Evolutionary conservation across 2,888 invertebrate genomes (phyloP).

Genomic region (Latrodectus hesperus): DNA sequence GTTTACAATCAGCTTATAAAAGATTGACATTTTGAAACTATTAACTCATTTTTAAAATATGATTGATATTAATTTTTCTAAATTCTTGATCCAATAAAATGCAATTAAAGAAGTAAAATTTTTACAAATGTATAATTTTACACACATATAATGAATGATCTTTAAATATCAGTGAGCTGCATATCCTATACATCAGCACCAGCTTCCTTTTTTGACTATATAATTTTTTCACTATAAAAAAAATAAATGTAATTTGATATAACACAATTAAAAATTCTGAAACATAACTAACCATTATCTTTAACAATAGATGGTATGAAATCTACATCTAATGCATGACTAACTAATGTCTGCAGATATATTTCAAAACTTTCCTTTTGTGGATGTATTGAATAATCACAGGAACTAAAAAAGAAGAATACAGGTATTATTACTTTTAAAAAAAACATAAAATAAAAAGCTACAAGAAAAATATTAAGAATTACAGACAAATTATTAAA

Average conservation of each 20-base stretch:
- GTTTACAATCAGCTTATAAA: no score
- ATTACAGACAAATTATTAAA: no score
- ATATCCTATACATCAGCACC: no score
- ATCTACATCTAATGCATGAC: slow-evolving; percentile 90
- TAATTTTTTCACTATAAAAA: background rate
- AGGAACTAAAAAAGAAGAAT: slow-evolving; percentile 47
- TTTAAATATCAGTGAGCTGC: no score
- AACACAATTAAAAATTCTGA: no score
- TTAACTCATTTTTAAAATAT: no score
- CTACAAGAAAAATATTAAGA: no score
- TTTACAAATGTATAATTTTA: background rate
- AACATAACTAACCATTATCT: slow-evolving; percentile 83
- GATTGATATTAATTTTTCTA: background rate
- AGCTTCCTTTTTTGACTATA: no score
- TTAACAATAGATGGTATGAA: slow-evolving; percentile 91
- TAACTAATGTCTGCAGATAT: slow-evolving; percentile 91
- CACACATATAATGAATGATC: no score
- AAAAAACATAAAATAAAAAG: no score
- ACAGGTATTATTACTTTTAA: background rate
- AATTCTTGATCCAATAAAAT: background rate
- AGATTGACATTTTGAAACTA: no score
- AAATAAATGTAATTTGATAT: slow-evolving; percentile 6
- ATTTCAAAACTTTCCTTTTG: slow-evolving; percentile 93
- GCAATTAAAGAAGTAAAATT: background rate
- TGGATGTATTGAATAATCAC: slow-evolving; percentile 74